phyloP scores from a whole-genome alignment of 1,140 invertebrate genomes.

The Elymnias hypermnestra region DNA sequence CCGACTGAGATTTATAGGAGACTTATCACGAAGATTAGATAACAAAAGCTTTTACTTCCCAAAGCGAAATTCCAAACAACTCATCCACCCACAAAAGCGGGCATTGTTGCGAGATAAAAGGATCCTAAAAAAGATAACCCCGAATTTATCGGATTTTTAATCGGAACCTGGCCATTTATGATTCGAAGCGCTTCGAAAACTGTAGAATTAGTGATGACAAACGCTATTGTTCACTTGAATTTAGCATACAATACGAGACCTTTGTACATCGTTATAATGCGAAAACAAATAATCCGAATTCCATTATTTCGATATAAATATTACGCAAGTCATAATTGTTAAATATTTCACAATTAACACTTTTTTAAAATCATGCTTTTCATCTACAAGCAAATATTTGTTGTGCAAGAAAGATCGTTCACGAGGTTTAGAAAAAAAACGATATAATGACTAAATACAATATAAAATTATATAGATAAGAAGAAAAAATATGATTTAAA shows the following conservation, averaged over 20 bases:
- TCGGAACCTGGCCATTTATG: background rate
- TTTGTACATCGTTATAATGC: slow-evolving; percentile 8
- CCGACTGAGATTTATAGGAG: slow-evolving; percentile 16
- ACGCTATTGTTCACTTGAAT: slow-evolving; percentile 10
- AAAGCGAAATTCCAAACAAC: background rate
- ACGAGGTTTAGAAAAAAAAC: no score
- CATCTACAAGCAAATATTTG: no score
- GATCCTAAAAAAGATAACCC: background rate
- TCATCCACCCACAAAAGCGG: background rate
- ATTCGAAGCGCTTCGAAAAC: slow-evolving; percentile 13
- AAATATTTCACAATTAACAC: no score
- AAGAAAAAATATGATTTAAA: no score
- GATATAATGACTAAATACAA: no score
- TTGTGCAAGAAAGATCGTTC: no score
- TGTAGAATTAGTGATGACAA: slow-evolving; percentile 14
- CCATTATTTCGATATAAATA: no score
- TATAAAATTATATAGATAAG: no score
- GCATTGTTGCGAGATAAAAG: background rate
- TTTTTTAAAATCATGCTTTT: no score
- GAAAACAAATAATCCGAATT: background rate
- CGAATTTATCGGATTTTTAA: no score
- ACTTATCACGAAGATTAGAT: slow-evolving; percentile 16
- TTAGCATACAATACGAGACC: slow-evolving; percentile 20
- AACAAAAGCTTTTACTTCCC: slow-evolving; percentile 3
- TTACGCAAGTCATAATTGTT: background rate